Percentiles rank a stretch among this genome's conserved stretches.
Conservation (phyloP, 2,888 invertebrate genomes). For the Chouioia cunea region DNA sequence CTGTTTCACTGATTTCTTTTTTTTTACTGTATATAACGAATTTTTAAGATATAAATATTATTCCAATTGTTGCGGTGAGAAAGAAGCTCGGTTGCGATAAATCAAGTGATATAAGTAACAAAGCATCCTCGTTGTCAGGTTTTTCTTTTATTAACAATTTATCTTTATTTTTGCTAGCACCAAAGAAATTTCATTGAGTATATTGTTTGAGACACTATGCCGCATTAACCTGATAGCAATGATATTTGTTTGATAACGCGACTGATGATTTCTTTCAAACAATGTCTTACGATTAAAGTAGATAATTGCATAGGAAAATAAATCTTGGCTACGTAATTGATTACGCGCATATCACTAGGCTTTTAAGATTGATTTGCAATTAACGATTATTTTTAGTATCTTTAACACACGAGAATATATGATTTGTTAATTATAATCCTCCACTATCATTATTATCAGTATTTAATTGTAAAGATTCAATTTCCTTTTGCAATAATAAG, state of each 20-base stretch:
- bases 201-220: slow-evolving; percentile 49
- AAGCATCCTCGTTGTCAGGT: slow-evolving; percentile 37
- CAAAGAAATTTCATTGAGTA: slow-evolving; percentile 50
- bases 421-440: slow-evolving; percentile 47
- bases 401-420: slow-evolving; percentile 47
- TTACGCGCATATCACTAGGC: slow-evolving; percentile 51
- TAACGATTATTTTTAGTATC: slow-evolving; percentile 43
- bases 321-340: slow-evolving; percentile 32
- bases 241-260: slow-evolving; percentile 39
- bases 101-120: slow-evolving; percentile 36
- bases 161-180: slow-evolving; percentile 51
- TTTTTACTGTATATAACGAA: slow-evolving; percentile 45
- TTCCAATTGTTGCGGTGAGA: slow-evolving; percentile 37
- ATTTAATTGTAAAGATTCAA: slow-evolving; percentile 45
- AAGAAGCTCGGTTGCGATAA: slow-evolving; percentile 35
- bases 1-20: slow-evolving; percentile 32
- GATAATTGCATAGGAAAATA: slow-evolving; percentile 27
- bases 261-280: slow-evolving; percentile 36
- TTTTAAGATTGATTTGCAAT: slow-evolving; percentile 47
- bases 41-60: slow-evolving; percentile 38
- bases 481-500: slow-evolving; percentile 41
- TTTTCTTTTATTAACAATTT: slow-evolving; percentile 32
- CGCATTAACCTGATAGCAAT: slow-evolving; percentile 43
- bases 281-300: slow-evolving; percentile 17
- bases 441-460: slow-evolving; percentile 48